Evolutionary conservation across 2,797 vertebrate genomes (phyloP).

Genomic region (Enteromius viviparus): DNA sequence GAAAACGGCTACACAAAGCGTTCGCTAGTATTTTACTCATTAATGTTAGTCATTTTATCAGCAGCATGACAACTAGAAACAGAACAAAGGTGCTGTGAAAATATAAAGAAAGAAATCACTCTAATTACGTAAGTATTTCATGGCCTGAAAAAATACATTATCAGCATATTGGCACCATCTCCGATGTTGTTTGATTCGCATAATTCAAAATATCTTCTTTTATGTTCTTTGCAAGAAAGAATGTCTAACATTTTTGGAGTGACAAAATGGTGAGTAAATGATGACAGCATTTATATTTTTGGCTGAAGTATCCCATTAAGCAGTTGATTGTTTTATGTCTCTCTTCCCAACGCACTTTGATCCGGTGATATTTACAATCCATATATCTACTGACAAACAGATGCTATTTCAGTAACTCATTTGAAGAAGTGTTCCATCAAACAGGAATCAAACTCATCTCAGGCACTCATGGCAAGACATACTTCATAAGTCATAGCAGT

Average conservation of each 20-base stretch:
- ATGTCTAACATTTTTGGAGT: not conserved
- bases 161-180: not conserved
- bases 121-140: not conserved
- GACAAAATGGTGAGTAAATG: not conserved
- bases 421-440: not conserved
- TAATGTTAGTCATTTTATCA: not conserved
- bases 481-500: not conserved
- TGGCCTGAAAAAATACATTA: not conserved
- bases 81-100: not conserved
- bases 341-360: not conserved
- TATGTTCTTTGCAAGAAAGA: not conserved
- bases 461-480: not conserved
- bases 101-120: not conserved
- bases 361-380: not conserved
- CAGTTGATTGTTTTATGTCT: not conserved
- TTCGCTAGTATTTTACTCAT: not conserved
- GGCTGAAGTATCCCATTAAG: not conserved
- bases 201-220: not conserved
- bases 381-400: constrained; percentile 1
- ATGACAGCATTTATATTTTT: not conserved
- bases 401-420: not conserved
- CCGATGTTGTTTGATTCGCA: not conserved
- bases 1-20: not conserved
- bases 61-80: not conserved
- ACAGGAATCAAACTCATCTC: not conserved